Conservation (phyloP, 2,113 vertebrate genomes). For the Struthio camelus region DNA sequence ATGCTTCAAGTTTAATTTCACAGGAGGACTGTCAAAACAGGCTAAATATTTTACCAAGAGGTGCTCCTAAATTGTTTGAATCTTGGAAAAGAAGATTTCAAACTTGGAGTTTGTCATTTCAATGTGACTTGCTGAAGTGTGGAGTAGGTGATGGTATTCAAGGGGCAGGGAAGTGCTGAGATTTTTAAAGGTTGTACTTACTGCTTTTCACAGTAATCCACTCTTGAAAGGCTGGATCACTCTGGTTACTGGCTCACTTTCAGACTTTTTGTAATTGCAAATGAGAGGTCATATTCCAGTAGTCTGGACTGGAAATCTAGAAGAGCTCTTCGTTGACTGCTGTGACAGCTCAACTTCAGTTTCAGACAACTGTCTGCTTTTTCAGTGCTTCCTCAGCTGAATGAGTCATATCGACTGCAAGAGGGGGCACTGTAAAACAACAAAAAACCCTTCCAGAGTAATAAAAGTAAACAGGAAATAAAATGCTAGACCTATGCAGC, state of each 20-base stretch:
- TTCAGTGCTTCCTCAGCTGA: background rate
- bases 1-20: background rate
- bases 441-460: rapidly evolving
- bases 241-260: rapidly evolving
- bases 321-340: rapidly evolving
- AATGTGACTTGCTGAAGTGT: no score
- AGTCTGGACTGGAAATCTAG: rapidly evolving
- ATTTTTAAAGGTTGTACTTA: rapidly evolving
- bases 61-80: rapidly evolving
- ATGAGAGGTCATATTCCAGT: rapidly evolving
- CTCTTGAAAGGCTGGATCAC: rapidly evolving
- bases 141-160: rapidly evolving
- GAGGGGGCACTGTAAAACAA: rapidly evolving
- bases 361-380: rapidly evolving
- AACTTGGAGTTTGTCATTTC: rapidly evolving
- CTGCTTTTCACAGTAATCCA: rapidly evolving
- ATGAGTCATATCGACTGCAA: rapidly evolving
- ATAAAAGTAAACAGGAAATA: background rate
- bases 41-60: rapidly evolving
- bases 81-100: rapidly evolving
- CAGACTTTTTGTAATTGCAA: rapidly evolving
- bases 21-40: background rate
- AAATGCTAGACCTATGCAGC: rapidly evolving
- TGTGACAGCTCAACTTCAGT: rapidly evolving
- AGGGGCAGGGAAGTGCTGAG: background rate